These are phyloP conservation scores for Nettapus auritus DNA, from an alignment of 2,113 vertebrate species.

Conservation along the genomic window DNA sequence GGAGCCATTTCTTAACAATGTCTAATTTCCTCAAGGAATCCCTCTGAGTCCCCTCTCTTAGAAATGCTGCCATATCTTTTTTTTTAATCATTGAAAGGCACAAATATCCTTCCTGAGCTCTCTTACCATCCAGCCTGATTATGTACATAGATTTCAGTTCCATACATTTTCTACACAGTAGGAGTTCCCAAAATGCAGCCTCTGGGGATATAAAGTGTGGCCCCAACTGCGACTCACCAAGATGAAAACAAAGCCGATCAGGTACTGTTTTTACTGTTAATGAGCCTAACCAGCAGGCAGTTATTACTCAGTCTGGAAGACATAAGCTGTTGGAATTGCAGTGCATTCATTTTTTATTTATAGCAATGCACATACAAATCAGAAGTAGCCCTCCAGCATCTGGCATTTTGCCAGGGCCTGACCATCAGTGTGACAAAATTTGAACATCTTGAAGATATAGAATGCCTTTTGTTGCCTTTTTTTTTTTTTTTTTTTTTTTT, in stretches of 20 bases:
- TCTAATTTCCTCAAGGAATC: slow-evolving; percentile 76
- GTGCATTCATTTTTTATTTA: slow-evolving; percentile 66
- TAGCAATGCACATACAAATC: slow-evolving; percentile 36
- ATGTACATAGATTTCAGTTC: slow-evolving; percentile 66
- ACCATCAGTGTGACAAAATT: slow-evolving; percentile 53
- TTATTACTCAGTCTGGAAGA: slow-evolving; percentile 67
- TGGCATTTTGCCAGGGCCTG: slow-evolving; percentile 41
- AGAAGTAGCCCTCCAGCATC: slow-evolving; percentile 44
- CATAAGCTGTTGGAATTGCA: slow-evolving; percentile 54
- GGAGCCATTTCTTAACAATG: slow-evolving; percentile 76
- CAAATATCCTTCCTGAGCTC: slow-evolving; percentile 70
- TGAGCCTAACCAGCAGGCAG: slow-evolving; percentile 63
- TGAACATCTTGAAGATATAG: not conserved
- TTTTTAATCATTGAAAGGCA: slow-evolving; percentile 72
- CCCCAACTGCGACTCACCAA: slow-evolving; percentile 39
- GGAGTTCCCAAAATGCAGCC: slow-evolving; percentile 62
- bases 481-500: not conserved
- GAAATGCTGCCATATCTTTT: slow-evolving; percentile 71
- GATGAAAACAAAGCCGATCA: slow-evolving; percentile 69
- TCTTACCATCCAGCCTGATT: slow-evolving; percentile 66
- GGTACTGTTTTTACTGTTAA: slow-evolving; percentile 68
- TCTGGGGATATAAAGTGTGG: slow-evolving; percentile 60
- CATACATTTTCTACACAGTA: slow-evolving; percentile 70
- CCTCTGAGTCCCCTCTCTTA: slow-evolving; percentile 72
- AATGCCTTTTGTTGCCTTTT: not conserved